Base-by-base conservation (phyloP, 2,797 vertebrate species). In the Pteronotus mesoamericanus region DNA sequence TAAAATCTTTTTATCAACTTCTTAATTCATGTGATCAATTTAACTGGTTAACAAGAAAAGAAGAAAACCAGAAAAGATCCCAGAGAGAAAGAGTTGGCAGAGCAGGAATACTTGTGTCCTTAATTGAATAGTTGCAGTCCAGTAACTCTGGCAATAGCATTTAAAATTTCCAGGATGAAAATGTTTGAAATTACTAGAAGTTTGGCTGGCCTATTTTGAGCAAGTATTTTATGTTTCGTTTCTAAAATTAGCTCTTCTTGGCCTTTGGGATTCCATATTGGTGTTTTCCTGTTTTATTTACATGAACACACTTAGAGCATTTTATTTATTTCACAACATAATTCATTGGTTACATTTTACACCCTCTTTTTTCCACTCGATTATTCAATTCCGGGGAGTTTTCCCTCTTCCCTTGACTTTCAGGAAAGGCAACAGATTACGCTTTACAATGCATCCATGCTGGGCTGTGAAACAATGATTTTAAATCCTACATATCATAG, bases 91-190 rank as follows among this genome's bases (percentile, higher is more conserved):
- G 53, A 79, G 51, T 26, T 86, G 37, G 74, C 37, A 86, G 37
- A 88, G 37, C 48, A 84, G 48, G 61, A 97, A 69, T 46, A 71
- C 53, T 48, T 61, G 42, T 4, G 18, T 9, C 12, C 14, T 87
- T 80, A 84, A 80, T 1, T 51, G n/a, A 83, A 64, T n/a, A 84
- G 18, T 37, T 77, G 66, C 48, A 59, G 34, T 48, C 80, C 74
- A 86, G 32, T 14, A 89, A 32, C n/a, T 59, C 32, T 59, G 42
- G 46, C 84, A 85, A 66, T 66, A 77, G n/a, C 24, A 80, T 68
- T 88, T 84, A 85, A 91, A 64, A 89, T 71, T 92, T 91, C 15
- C 57, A 64, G 42, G n/a, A 69, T 94, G 59, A 89, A 96, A 92
- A 71, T 32, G 37, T 89, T 86, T 83, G 18, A 95, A 82, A 77